A percentile compares a stretch with the other conserved stretches of the same genome.
Evolutionary conservation across 2,113 vertebrate genomes (phyloP).

Genomic region (Tursiops truncatus): DNA sequence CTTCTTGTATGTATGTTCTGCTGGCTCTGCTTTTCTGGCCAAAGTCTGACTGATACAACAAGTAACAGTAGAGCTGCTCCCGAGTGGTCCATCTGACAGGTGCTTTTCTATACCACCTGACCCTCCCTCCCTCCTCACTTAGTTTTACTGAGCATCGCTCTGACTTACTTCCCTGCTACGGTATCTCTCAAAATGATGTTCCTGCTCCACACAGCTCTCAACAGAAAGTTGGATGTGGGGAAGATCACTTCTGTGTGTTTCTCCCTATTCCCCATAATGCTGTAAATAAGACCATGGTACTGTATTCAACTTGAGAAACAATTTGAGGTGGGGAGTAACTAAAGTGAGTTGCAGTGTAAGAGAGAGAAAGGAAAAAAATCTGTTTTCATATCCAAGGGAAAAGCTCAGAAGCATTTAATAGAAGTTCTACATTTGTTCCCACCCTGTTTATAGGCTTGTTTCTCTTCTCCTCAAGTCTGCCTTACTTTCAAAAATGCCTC

Average conservation of each 20-base stretch:
- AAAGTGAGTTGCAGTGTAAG: background rate
- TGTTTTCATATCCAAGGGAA: background rate
- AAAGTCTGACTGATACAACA: background rate
- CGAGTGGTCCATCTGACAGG: background rate
- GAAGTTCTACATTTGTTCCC: background rate
- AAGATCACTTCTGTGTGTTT: background rate
- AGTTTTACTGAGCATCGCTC: background rate
- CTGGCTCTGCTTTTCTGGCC: background rate
- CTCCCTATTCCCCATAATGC: background rate
- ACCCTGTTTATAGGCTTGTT: background rate
- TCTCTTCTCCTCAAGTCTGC: background rate
- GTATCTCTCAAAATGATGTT: background rate
- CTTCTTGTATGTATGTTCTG: background rate
- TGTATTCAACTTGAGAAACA: background rate
- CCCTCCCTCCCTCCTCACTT: background rate
- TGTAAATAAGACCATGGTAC: background rate
- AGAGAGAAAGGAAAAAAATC: background rate
- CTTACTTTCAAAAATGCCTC: background rate
- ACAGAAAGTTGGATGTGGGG: background rate
- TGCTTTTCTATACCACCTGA: background rate
- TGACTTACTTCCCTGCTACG: background rate
- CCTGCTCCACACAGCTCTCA: background rate
- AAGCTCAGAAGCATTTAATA: background rate
- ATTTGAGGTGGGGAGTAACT: background rate
- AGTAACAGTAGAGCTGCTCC: background rate